Evolutionary conservation across 2,113 vertebrate species (phyloP), one percentile per base, ranked within the genome.

Genomic region (Gnathonemus longibarbis): DNA sequence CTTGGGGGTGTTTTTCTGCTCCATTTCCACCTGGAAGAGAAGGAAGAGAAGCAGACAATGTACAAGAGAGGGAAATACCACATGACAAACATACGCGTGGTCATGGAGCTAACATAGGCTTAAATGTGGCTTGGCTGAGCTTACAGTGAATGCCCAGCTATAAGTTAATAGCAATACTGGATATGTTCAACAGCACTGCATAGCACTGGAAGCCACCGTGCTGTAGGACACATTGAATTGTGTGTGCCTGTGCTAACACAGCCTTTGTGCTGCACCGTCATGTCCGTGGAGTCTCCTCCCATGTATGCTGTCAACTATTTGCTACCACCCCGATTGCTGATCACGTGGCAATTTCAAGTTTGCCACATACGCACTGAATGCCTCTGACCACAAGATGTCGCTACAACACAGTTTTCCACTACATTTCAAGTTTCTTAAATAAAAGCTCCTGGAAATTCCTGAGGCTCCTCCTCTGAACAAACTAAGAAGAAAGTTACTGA

Each of bases 11-110:
- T 93, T 96, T 90, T 97, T 98, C 89, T 95, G 96, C 89, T 97
- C 97, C 91, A 97, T 96, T 94, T 97, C 97, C 1, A 98, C 97
- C 97, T 98, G 93, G 9, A 27, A 90, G 92, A 90, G 93, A 89
- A 83, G 89, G 31, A n/a, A n/a, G n/a, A n/a, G n/a, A n/a, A n/a
- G 62, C 27, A 70, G 27, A 31, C 62, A 11, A 31, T 66, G 62
- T 3, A 66, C 3, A 31, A 27, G n/a, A 31, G 2, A 70, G 62
- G 62, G 3, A 70, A 66, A 31, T 1, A 66, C 1, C n/a, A 70
- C 10, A 70, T 70, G 31, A 27, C n/a, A 70, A 13, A 31, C 3
- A 70, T 31, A n/a, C n/a, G n/a, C n/a, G n/a, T n/a, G 13, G n/a
- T 70, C 62, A 13, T 31, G 62, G 27, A 27, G n/a, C n/a, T 66